These are phyloP conservation scores for Hippocampus barbouri DNA, from an alignment of 2,113 vertebrate genomes.

Conservation along the genomic window DNA sequence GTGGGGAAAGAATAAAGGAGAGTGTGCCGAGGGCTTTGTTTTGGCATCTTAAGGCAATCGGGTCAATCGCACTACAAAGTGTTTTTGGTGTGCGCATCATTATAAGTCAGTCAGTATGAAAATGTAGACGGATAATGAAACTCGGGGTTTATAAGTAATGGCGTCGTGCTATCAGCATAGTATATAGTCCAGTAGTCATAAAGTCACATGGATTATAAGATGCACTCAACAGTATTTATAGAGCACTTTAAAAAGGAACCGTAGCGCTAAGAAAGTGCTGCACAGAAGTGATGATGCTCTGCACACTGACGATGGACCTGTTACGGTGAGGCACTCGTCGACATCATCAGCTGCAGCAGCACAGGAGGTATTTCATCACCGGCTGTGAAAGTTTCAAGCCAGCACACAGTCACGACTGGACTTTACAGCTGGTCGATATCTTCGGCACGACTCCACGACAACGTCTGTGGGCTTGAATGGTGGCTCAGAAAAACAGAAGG, in stretches of 20 bases:
- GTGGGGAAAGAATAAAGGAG: conserved; percentile 3
- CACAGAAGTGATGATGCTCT: neutral
- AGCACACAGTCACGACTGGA: conserved; percentile 31
- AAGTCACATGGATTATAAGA: neutral
- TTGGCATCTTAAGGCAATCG: too few species aligned
- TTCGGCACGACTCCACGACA: conserved; percentile 20
- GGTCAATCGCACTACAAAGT: too few species aligned
- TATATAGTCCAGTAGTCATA: neutral
- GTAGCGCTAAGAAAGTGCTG: neutral
- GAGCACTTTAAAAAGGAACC: too few species aligned
- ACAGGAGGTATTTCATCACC: conserved; percentile 57
- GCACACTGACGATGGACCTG: conserved; percentile 24
- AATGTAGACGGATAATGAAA: too few species aligned
- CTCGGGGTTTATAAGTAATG: too few species aligned
- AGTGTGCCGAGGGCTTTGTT: neutral
- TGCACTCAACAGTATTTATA: too few species aligned
- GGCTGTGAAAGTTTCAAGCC: conserved; percentile 53
- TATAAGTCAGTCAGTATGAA: too few species aligned
- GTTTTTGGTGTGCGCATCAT: too few species aligned
- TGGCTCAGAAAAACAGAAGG: too few species aligned
- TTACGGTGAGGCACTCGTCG: conserved; percentile 33
- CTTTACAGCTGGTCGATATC: conserved; percentile 41
- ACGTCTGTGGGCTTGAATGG: neutral
- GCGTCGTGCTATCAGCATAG: too few species aligned
- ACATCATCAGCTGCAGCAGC: neutral